Evolutionary conservation across 2,113 vertebrate genomes (phyloP), one percentile per base, ranked within the genome.

Genomic region (Elephantulus edwardii): DNA sequence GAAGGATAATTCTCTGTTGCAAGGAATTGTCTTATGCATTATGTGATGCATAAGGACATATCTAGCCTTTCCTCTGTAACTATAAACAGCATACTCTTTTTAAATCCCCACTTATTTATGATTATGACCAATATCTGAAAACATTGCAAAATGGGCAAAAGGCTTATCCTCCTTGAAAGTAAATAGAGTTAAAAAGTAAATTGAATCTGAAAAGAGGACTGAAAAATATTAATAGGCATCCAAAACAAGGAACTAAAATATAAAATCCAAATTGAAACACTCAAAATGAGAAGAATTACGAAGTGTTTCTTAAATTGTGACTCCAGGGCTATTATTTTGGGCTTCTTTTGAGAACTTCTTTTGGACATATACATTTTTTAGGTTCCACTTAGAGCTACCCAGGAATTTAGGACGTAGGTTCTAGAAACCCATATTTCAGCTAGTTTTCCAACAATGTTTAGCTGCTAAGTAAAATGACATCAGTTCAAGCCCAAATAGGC

Each of bases 151-250:
- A 42, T 68, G 6, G n/a, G n/a, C n/a, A n/a, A n/a, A n/a, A n/a
- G n/a, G n/a, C n/a, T n/a, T n/a, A n/a, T n/a, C n/a, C n/a, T n/a
- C n/a, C n/a, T n/a, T n/a, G n/a, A n/a, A n/a, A n/a, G n/a, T n/a
- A n/a, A n/a, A n/a, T n/a, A n/a, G n/a, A 89, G 12, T 40, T 70
- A 52, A 70, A 4, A 7, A 38, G 2, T n/a, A 86, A 10, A 80
- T 60, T 10, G 28, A 80, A 92, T 24, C 14, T 84, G 81, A 82
- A 95, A 87, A 81, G 42, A 42, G 54, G 38, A 83, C 33, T 8
- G 3, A 74, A 79, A n/a, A 58, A 28, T 62, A 28, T 72, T 35
- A 54, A 11, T 62, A 6, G 28, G 12, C 7, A 4, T 60, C 12
- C 62, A 44, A 26, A 62, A 4, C 9, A 83, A 33, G n/a, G 82